These are phyloP conservation scores for Accipiter cooperii DNA, from an alignment of 2,113 vertebrate species.

Conservation along the genomic window DNA sequence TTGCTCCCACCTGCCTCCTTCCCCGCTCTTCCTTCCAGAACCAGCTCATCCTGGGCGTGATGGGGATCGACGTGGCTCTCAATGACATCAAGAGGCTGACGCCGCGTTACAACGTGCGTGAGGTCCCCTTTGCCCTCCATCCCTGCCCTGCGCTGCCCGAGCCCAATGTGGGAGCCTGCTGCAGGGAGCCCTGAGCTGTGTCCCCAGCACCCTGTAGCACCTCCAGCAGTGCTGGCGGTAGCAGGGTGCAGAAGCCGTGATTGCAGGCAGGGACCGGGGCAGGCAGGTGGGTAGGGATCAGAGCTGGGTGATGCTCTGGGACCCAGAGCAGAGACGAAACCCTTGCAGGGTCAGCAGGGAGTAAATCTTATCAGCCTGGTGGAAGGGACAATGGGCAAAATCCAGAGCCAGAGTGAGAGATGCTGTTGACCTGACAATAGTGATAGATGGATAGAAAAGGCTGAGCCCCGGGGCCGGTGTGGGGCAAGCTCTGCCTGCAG, in stretches of 20 bases:
- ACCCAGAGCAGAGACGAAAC: neutral
- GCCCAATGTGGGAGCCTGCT: neutral
- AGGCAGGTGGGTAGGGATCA: neutral
- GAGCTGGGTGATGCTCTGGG: neutral
- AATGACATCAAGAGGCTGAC: conserved; percentile 96
- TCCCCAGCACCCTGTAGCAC: neutral
- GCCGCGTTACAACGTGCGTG: conserved; percentile 88
- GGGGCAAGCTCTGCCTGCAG: neutral
- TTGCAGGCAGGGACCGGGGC: neutral
- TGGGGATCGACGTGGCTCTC: conserved; percentile 95
- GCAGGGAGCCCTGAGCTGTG: neutral
- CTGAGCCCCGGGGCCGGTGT: rapidly evolving
- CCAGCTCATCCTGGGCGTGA: conserved; percentile 96
- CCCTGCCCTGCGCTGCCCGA: neutral
- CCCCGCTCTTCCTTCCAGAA: conserved; percentile 75
- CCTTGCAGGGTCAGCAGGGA: neutral
- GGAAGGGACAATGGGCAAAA: neutral
- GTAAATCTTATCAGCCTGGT: neutral
- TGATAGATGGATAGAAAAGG: neutral
- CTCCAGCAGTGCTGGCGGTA: neutral
- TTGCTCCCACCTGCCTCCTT: neutral
- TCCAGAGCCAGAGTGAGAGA: neutral
- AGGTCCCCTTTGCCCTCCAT: neutral
- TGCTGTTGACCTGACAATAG: neutral
- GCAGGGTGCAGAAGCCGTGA: neutral